phyloP scores from a whole-genome alignment of 2,888 invertebrate species.

The Abscondita cerata region DNA sequence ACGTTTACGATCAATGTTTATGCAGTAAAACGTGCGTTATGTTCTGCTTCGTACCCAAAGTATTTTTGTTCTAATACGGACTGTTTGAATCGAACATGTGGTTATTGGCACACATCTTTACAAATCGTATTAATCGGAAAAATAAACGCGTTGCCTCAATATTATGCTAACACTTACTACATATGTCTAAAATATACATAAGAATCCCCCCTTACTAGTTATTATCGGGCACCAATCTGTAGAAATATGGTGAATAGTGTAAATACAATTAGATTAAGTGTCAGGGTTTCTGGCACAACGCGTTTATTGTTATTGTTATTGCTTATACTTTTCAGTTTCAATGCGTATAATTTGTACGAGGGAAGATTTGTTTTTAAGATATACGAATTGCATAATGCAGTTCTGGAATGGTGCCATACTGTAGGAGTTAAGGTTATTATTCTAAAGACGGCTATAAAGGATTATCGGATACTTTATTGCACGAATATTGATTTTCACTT shows the following conservation, averaged over 20 bases:
- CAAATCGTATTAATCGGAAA: slow-evolving; percentile 40
- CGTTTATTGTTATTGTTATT: slow-evolving; percentile 55
- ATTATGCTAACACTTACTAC: slow-evolving; percentile 47
- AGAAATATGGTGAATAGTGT: slow-evolving; percentile 48
- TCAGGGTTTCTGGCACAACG: slow-evolving; percentile 47
- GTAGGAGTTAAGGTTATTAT: slow-evolving; percentile 50
- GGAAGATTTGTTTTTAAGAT: slow-evolving; percentile 34
- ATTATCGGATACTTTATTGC: slow-evolving; percentile 48
- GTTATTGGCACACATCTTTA: slow-evolving; percentile 8
- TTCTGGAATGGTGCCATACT: slow-evolving; percentile 48
- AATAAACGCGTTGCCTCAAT: slow-evolving; percentile 45
- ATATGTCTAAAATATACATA: slow-evolving; percentile 51
- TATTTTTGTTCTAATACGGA: slow-evolving; percentile 3
- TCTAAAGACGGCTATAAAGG: slow-evolving; percentile 49
- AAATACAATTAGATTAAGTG: slow-evolving; percentile 55
- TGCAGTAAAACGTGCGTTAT: no score
- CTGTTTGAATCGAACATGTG: slow-evolving; percentile 1
- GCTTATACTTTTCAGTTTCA: slow-evolving; percentile 45
- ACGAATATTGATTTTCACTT: slow-evolving; percentile 10
- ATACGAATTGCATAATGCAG: slow-evolving; percentile 46
- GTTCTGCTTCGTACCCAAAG: no score
- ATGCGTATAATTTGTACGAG: slow-evolving; percentile 45
- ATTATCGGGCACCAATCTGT: slow-evolving; percentile 37
- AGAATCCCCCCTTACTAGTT: slow-evolving; percentile 39
- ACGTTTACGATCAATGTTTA: no score